These are phyloP conservation scores for Butorides virescens DNA, from an alignment of 2,113 vertebrate species.

Conservation along the genomic window DNA sequence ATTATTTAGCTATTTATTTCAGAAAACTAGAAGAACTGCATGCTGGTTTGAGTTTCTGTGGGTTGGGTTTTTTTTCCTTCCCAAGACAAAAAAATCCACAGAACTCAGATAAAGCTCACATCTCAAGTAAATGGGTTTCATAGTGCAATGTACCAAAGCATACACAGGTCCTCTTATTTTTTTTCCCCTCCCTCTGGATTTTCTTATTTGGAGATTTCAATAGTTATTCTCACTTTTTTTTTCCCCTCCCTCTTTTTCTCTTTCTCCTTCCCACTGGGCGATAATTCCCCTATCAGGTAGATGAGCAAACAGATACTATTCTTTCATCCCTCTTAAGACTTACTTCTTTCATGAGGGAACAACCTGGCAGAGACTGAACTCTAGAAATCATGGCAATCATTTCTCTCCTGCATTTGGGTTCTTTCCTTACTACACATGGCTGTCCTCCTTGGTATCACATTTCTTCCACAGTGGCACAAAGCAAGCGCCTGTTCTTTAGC, in stretches of 20 bases:
- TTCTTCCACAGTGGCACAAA: background rate
- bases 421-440: background rate
- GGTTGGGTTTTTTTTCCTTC: background rate
- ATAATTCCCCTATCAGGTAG: rapidly evolving
- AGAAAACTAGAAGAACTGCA: background rate
- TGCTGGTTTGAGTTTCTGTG: background rate
- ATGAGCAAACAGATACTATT: rapidly evolving
- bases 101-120: background rate
- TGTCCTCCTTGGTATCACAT: background rate
- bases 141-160: background rate
- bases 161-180: background rate
- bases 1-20: background rate
- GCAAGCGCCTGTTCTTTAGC: background rate
- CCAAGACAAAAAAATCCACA: background rate
- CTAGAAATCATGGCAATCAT: rapidly evolving
- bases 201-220: background rate
- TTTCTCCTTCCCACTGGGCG: background rate
- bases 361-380: background rate
- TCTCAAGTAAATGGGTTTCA: background rate
- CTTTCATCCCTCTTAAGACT: background rate
- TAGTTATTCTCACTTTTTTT: background rate
- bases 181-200: background rate
- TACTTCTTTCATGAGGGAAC: background rate
- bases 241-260: background rate
- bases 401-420: background rate